Conservation (phyloP, 2,797 vertebrate species). For the Darevskia nairensis region DNA sequence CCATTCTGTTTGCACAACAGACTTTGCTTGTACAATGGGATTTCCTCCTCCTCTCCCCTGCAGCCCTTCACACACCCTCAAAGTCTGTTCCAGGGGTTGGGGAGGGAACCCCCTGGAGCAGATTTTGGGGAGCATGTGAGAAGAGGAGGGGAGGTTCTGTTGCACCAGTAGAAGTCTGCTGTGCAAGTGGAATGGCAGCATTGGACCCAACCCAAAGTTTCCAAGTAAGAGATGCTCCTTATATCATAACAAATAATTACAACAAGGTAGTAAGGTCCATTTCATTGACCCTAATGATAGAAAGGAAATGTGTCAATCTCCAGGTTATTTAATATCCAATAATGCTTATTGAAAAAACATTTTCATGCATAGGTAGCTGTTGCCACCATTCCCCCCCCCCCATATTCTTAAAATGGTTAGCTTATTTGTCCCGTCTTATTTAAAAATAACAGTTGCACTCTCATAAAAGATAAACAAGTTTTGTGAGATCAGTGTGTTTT, state of each 20-base stretch:
- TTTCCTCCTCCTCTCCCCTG: no score
- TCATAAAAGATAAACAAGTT: background rate
- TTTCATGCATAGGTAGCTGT: background rate
- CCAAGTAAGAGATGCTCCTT: background rate
- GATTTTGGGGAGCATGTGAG: no score
- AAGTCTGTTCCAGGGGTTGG: no score
- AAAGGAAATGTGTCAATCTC: background rate
- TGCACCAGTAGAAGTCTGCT: no score
- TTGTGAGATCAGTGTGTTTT: slow-evolving; percentile 19
- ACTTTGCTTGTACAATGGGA: no score
- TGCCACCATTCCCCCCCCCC: background rate
- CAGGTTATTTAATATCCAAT: background rate
- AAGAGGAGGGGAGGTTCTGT: no score
- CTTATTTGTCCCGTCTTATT: background rate
- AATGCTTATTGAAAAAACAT: background rate
- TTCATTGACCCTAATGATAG: background rate
- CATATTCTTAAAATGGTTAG: background rate
- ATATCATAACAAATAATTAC: background rate
- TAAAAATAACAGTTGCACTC: background rate
- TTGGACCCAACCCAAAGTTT: background rate
- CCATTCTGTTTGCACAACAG: no score
- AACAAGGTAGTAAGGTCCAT: background rate
- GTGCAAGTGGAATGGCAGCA: no score
- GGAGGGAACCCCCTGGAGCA: no score
- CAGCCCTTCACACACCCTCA: no score